phyloP scores from a whole-genome alignment of 2,888 invertebrate species.

The Lottia scabra region DNA sequence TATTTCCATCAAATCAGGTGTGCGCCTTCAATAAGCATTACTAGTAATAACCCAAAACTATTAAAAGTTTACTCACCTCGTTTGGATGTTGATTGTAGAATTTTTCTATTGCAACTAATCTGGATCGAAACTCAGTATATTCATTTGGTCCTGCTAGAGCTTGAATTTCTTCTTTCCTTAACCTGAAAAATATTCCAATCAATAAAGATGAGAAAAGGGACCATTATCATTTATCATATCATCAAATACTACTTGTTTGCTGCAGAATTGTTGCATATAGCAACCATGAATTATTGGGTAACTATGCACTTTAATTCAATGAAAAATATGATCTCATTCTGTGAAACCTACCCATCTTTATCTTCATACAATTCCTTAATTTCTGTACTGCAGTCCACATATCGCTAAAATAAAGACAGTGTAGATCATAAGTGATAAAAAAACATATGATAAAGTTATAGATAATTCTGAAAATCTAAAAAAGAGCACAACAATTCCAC shows the following conservation, averaged over 20 bases:
- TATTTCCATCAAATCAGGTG: no score
- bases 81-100: conserved; percentile 96
- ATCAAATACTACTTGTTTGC: no score
- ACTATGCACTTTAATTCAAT: no score
- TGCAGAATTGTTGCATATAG: not conserved
- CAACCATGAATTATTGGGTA: no score
- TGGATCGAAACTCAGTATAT: conserved; percentile 95
- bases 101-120: conserved; percentile 94
- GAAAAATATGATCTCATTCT: no score
- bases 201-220: no score
- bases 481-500: no score
- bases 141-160: conserved; percentile 98
- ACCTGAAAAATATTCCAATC: no score
- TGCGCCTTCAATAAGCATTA: no score
- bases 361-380: conserved; percentile 95
- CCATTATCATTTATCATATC: no score
- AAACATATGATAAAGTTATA: not conserved
- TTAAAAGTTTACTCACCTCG: conserved; percentile 75
- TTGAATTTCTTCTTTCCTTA: conserved; percentile 93
- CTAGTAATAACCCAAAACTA: no score
- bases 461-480: no score
- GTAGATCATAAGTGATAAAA: not conserved
- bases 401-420: conserved; percentile 73
- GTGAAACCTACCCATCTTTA: conserved; percentile 78
- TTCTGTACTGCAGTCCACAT: conserved; percentile 81